These are phyloP conservation scores for Calosoma granatense DNA, from an alignment of 1,140 invertebrate genomes.

Conservation along the genomic window DNA sequence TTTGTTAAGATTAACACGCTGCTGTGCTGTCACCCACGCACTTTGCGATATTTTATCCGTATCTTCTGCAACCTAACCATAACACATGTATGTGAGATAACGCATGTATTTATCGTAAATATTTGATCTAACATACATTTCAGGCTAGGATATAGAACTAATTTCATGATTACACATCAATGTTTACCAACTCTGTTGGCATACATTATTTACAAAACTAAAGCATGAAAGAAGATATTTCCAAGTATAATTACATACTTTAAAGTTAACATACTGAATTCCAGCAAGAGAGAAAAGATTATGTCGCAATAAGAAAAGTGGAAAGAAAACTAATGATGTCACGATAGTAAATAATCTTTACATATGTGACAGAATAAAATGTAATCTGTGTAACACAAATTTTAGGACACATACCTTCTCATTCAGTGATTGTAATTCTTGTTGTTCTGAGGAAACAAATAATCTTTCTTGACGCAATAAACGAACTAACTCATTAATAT, in stretches of 20 bases:
- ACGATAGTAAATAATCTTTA: conserved; percentile 10
- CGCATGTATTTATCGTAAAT: not conserved
- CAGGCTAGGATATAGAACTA: conserved; percentile 10
- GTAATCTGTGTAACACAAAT: not conserved
- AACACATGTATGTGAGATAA: not conserved
- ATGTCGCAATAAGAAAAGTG: not conserved
- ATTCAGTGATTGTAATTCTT: conserved; percentile 61
- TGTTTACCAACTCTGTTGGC: too few species aligned
- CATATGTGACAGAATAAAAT: too few species aligned
- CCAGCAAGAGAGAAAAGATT: too few species aligned
- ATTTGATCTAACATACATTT: conserved; percentile 9
- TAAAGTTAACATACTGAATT: too few species aligned
- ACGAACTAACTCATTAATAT: conserved; percentile 57
- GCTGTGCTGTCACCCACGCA: conserved; percentile 82
- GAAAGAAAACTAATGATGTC: conserved; percentile 1
- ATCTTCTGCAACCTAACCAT: conserved; percentile 43
- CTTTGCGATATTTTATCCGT: conserved; percentile 61
- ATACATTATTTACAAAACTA: too few species aligned
- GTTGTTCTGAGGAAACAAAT: conserved; percentile 60
- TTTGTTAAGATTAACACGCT: conserved; percentile 72
- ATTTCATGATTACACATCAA: too few species aligned
- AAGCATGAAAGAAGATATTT: too few species aligned
- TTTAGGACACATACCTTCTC: conserved; percentile 45
- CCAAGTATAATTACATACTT: too few species aligned
- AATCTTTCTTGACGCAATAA: conserved; percentile 62